phyloP scores from a whole-genome alignment of 2,113 vertebrate genomes.

The Malurus cyaneus region DNA sequence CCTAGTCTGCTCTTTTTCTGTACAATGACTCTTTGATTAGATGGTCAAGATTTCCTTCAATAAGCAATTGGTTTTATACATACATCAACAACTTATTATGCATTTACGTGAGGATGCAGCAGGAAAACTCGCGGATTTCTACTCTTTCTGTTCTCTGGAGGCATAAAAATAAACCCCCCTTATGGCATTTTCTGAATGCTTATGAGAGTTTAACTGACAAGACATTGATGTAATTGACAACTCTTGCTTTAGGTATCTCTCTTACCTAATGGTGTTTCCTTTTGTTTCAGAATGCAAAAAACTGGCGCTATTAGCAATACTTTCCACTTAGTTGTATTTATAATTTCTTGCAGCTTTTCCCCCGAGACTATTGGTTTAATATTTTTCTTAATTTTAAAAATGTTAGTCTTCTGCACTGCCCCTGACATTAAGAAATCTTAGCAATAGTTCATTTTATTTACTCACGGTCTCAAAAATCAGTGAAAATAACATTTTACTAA shows the following conservation, averaged over 20 bases:
- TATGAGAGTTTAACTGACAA: conserved; percentile 32
- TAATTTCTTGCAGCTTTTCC: neutral
- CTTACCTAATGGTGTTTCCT: neutral
- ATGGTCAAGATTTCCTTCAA: neutral
- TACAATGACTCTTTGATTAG: neutral
- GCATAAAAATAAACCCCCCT: conserved; percentile 21
- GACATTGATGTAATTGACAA: conserved; percentile 1
- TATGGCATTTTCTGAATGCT: conserved; percentile 17
- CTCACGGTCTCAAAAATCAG: neutral
- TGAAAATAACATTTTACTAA: neutral
- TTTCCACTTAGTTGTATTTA: neutral
- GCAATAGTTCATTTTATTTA: neutral
- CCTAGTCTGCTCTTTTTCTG: neutral
- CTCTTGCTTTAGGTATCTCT: conserved; percentile 9
- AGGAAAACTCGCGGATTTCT: conserved; percentile 19
- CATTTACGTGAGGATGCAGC: conserved; percentile 1
- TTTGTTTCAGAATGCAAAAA: neutral
- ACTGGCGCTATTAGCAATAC: neutral
- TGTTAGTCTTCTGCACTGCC: neutral
- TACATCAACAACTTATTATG: neutral
- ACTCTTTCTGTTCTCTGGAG: neutral
- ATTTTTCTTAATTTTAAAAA: neutral
- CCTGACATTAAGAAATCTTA: neutral
- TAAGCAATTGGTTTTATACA: neutral
- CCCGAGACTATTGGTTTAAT: neutral